phyloP scores from a whole-genome alignment of 2,113 vertebrate species.

The Zapornia atra region DNA sequence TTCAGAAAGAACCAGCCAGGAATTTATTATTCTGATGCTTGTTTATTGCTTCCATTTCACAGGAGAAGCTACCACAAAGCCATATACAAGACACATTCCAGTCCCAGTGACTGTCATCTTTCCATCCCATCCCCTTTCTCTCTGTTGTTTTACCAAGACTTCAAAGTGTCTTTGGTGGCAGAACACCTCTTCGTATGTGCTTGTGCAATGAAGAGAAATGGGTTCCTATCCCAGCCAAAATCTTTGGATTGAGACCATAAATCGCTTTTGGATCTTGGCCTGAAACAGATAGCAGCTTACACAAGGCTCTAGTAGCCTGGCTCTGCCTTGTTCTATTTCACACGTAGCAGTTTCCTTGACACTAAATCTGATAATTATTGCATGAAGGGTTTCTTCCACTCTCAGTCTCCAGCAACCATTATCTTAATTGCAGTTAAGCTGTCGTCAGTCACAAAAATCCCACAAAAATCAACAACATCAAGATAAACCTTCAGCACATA shows the following conservation, averaged over 20 bases:
- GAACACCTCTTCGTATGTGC: neutral
- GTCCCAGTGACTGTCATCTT: neutral
- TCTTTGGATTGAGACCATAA: constrained; percentile 26
- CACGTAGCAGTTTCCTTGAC: neutral
- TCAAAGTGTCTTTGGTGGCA: neutral
- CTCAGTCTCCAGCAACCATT: constrained; percentile 8
- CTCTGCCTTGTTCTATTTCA: constrained; percentile 14
- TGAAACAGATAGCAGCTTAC: neutral
- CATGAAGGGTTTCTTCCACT: constrained; percentile 5
- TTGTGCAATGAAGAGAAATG: constrained; percentile 3
- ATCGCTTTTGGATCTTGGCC: constrained; percentile 26
- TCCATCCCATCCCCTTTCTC: neutral
- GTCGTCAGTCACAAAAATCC: neutral
- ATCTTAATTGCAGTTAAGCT: constrained; percentile 29
- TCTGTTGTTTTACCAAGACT: neutral
- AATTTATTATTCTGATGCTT: neutral
- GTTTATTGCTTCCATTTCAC: neutral
- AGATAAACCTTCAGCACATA: neutral
- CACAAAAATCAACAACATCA: neutral
- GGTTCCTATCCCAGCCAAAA: constrained; percentile 6
- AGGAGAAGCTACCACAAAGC: neutral
- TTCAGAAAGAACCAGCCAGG: neutral
- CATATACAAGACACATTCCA: neutral
- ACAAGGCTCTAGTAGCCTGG: neutral
- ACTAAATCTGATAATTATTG: constrained; percentile 33